Evolutionary conservation across 2,888 invertebrate genomes (phyloP).

Genomic region (Sarcophaga carnaria): DNA sequence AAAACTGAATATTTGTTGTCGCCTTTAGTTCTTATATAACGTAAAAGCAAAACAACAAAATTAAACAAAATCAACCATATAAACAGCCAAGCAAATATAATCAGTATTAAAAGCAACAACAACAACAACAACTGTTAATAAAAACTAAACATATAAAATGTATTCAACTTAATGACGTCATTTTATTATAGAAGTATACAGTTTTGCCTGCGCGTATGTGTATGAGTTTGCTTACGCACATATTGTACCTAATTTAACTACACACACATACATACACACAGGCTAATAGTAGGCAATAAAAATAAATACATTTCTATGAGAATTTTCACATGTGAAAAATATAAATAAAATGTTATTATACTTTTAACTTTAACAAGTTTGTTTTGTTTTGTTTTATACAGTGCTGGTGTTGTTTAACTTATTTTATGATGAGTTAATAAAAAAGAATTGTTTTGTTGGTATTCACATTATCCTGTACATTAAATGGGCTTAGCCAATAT

Average conservation of each 20-base stretch:
- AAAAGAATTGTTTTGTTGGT: slow-evolving; percentile 11
- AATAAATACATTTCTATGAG: slow-evolving; percentile 45
- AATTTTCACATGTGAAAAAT: slow-evolving; percentile 2
- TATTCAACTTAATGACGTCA: slow-evolving; percentile 50
- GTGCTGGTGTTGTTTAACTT: not conserved
- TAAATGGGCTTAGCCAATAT: too few relatives aligned
- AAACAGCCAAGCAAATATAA: slow-evolving; percentile 12
- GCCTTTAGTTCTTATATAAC: too few relatives aligned
- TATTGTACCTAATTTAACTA: slow-evolving; percentile 15
- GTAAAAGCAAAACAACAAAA: too few relatives aligned
- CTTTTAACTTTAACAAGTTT: slow-evolving; percentile 22
- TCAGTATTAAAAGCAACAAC: slow-evolving; percentile 32
- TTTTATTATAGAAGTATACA: slow-evolving; percentile 25
- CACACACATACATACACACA: not conserved
- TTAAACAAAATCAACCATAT: not conserved
- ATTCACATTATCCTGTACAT: too few relatives aligned
- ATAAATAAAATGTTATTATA: slow-evolving; percentile 50
- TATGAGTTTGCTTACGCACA: not conserved
- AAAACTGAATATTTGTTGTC: too few relatives aligned
- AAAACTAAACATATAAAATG: slow-evolving; percentile 24
- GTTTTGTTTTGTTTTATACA: not conserved
- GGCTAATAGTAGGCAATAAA: slow-evolving; percentile 61
- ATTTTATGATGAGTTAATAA: slow-evolving; percentile 52
- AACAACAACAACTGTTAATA: slow-evolving; percentile 10
- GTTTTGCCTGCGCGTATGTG: too few relatives aligned